Percentiles rank a stretch among this genome's conserved stretches.
Conservation (phyloP, 2,797 vertebrate genomes). For the Lagorchestes hirsutus region DNA sequence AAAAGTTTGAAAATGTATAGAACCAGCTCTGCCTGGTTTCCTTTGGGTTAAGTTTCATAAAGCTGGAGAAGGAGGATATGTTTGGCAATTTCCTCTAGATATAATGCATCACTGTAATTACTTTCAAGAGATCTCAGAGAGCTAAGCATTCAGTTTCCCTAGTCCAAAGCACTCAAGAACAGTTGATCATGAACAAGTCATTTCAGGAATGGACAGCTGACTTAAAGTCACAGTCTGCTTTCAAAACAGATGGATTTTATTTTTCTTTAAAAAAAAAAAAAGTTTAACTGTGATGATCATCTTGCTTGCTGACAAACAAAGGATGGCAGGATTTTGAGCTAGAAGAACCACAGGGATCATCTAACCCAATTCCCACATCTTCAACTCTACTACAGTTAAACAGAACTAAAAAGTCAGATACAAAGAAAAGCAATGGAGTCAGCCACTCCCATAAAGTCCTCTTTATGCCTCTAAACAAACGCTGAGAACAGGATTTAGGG, state of each 20-base stretch:
- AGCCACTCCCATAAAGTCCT: neutral
- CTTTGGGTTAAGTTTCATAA: neutral
- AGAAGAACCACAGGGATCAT: neutral
- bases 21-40: conserved; percentile 42
- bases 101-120: conserved; percentile 62
- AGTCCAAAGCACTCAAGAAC: conserved; percentile 59
- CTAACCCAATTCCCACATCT: neutral
- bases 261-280: conserved; percentile 57
- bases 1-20: conserved; percentile 45
- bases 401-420: conserved; percentile 42
- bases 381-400: neutral
- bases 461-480: conserved; percentile 45
- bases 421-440: neutral
- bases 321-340: neutral
- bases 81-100: conserved; percentile 66
- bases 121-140: conserved; percentile 67
- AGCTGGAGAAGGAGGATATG: neutral
- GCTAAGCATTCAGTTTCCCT: conserved; percentile 42
- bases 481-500: conserved; percentile 45
- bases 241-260: conserved; percentile 78
- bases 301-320: neutral
- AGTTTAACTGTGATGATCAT: conserved; percentile 54
- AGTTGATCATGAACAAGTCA: conserved; percentile 65
- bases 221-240: conserved; percentile 73
- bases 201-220: conserved; percentile 82